These are phyloP conservation scores for Gopherus flavomarginatus DNA, from an alignment of 2,113 vertebrate species.

Conservation along the genomic window DNA sequence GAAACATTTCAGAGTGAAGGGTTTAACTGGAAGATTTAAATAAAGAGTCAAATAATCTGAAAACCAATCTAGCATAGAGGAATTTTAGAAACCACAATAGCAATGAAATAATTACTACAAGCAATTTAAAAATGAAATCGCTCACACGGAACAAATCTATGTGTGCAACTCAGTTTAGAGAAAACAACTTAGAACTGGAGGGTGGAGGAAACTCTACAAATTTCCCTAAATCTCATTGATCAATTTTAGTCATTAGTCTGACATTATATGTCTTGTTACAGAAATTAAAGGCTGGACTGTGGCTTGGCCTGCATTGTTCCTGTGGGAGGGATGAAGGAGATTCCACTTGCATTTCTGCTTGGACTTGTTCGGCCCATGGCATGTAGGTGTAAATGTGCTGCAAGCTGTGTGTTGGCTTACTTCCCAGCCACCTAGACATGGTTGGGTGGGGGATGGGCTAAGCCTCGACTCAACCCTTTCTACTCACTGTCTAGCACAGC, in stretches of 20 bases:
- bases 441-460: neutral
- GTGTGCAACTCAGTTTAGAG: neutral
- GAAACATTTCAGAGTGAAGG: neutral
- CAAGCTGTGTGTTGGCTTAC: neutral
- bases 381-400: neutral
- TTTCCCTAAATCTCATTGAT: conserved; percentile 1
- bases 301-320: neutral
- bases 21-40: neutral
- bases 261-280: neutral
- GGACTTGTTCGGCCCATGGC: neutral
- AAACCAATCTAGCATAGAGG: neutral
- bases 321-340: neutral
- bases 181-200: neutral
- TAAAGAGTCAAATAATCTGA: neutral
- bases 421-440: neutral
- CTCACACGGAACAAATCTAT: neutral
- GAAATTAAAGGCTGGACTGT: neutral
- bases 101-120: conserved; percentile 10
- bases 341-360: neutral
- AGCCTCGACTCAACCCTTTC: neutral
- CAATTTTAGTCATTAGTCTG: neutral
- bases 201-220: neutral
- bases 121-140: conserved; percentile 10
- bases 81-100: neutral
- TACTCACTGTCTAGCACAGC: neutral